These are phyloP conservation scores for Actenoides lindsayi DNA, from an alignment of 2,113 vertebrate genomes.

Conservation along the genomic window DNA sequence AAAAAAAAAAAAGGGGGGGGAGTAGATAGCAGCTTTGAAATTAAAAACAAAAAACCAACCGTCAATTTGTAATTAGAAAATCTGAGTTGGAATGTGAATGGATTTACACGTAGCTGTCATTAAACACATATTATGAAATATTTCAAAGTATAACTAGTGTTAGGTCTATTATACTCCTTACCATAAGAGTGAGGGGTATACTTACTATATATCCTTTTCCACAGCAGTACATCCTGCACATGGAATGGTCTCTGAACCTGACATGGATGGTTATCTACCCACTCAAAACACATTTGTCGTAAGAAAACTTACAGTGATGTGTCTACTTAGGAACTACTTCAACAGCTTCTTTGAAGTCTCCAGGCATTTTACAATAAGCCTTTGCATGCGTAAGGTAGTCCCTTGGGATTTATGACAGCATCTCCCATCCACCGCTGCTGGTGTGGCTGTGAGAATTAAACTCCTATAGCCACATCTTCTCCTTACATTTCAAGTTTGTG, in stretches of 20 bases:
- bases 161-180: not conserved
- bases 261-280: not conserved
- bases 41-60: constrained; percentile 31
- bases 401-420: not conserved
- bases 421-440: not conserved
- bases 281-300: not conserved
- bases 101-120: not conserved
- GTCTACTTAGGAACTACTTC: constrained; percentile 16
- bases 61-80: constrained; percentile 56
- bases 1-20: not conserved
- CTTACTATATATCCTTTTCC: not conserved
- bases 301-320: not conserved
- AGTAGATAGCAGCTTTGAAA: constrained; percentile 16
- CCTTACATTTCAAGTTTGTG: not conserved
- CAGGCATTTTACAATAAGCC: not conserved
- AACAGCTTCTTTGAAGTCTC: constrained; percentile 23
- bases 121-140: not conserved
- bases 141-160: not conserved
- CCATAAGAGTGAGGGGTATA: not conserved
- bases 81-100: not conserved
- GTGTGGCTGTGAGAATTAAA: not conserved
- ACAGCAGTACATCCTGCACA: not conserved
- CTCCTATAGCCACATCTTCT: not conserved
- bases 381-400: not conserved
- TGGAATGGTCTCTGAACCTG: not conserved